Conservation (phyloP, 2,113 vertebrate genomes). For the Oreochromis niloticus region DNA sequence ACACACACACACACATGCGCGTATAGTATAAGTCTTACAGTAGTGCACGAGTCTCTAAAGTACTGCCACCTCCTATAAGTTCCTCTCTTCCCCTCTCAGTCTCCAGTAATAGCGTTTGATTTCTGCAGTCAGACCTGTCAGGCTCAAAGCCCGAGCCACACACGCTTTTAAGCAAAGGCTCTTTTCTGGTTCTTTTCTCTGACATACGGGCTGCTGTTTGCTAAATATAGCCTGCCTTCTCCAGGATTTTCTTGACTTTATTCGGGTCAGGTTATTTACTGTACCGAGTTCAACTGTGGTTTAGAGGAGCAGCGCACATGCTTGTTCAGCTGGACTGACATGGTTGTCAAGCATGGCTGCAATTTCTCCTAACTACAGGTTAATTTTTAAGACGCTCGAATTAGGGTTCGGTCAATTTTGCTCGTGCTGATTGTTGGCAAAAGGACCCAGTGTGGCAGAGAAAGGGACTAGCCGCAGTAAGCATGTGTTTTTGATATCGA, state of each 20-base stretch:
- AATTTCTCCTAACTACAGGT: background rate
- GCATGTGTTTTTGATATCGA: constrained; percentile 19
- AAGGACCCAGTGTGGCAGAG: background rate
- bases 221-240: constrained; percentile 59
- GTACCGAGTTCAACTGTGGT: constrained; percentile 56
- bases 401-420: background rate
- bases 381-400: background rate
- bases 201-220: constrained; percentile 36
- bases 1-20: constrained; percentile 6
- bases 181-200: constrained; percentile 53
- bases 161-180: constrained; percentile 48
- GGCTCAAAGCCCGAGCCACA: constrained; percentile 45
- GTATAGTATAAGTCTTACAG: constrained; percentile 36
- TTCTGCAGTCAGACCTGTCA: constrained; percentile 63
- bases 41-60: constrained; percentile 37
- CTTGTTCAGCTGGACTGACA: constrained; percentile 34
- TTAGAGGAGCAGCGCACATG: constrained; percentile 37
- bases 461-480: background rate
- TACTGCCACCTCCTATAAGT: constrained; percentile 52
- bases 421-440: background rate
- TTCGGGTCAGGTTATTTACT: constrained; percentile 71
- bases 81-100: constrained; percentile 33
- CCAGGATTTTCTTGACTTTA: constrained; percentile 54
- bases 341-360: background rate
- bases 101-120: constrained; percentile 65